Percentiles rank a stretch among this genome's conserved stretches.
These are phyloP conservation scores for Chirona hameri DNA, from an alignment of 2,888 invertebrate species.

Conservation along the genomic window DNA sequence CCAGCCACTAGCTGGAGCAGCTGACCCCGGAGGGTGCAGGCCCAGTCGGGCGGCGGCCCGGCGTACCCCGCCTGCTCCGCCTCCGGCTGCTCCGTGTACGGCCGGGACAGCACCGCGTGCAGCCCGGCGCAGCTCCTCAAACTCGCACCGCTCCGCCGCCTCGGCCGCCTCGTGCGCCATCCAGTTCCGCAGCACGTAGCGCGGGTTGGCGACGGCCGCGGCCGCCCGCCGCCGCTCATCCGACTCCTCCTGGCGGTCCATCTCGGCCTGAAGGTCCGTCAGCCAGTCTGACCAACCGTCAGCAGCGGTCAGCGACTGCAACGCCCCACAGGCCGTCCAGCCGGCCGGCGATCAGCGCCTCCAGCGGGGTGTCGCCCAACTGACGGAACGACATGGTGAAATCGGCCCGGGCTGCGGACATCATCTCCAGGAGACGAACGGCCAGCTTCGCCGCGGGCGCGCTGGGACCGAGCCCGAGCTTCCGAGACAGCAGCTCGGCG, in stretches of 20 bases:
- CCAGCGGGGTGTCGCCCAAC: slow-evolving; percentile 53
- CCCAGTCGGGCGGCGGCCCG: slow-evolving; percentile 55
- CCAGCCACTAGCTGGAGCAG: slow-evolving; percentile 50
- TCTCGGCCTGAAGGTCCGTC: slow-evolving; percentile 52
- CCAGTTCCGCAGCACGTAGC: slow-evolving; percentile 62
- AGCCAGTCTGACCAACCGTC: slow-evolving; percentile 54
- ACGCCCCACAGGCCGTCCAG: slow-evolving; percentile 53
- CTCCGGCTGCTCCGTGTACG: slow-evolving; percentile 54
- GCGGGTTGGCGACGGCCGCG: slow-evolving; percentile 54
- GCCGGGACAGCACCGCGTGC: slow-evolving; percentile 54
- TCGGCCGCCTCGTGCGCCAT: slow-evolving; percentile 60
- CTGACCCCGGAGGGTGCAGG: slow-evolving; percentile 53
- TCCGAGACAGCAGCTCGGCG: slow-evolving; percentile 51
- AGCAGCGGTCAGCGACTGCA: slow-evolving; percentile 51
- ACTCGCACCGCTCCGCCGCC: slow-evolving; percentile 59
- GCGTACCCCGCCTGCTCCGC: slow-evolving; percentile 55
- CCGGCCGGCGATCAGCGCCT: slow-evolving; percentile 42
- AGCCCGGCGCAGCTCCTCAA: slow-evolving; percentile 53
- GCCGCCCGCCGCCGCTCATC: slow-evolving; percentile 51
- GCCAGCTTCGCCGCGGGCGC: not conserved
- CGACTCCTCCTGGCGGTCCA: slow-evolving; percentile 48
- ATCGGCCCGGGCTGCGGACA: slow-evolving; percentile 61
- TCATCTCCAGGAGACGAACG: slow-evolving; percentile 54
- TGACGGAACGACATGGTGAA: slow-evolving; percentile 60
- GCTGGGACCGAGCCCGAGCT: slow-evolving; percentile 51